Evolutionary conservation across 1,140 invertebrate genomes (phyloP).

Genomic region (Phenacoccus solenopsis): DNA sequence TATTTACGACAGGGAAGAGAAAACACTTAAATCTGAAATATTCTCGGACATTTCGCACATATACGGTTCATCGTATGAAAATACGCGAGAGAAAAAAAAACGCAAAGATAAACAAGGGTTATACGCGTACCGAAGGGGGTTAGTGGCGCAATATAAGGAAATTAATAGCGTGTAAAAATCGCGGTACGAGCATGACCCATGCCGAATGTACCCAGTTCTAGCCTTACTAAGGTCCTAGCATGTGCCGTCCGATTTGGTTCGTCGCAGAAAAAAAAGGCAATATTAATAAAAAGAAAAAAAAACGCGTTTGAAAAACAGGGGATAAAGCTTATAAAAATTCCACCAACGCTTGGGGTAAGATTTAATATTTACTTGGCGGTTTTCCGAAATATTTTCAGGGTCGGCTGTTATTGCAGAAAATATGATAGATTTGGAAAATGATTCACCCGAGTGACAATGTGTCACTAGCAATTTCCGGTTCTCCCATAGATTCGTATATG

Average conservation of each 20-base stretch:
- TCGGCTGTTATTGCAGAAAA: not conserved
- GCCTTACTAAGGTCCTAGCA: not conserved
- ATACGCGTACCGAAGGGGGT: not conserved
- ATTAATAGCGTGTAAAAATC: conserved; percentile 3
- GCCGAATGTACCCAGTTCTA: not conserved
- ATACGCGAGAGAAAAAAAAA: not conserved
- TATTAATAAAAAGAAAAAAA: not conserved
- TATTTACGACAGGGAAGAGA: too few species aligned
- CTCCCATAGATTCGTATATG: too few species aligned
- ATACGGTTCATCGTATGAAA: not conserved
- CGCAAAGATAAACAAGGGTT: conserved; percentile 2
- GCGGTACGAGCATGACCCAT: not conserved
- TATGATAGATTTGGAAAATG: not conserved
- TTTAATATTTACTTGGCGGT: conserved; percentile 2
- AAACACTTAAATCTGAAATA: too few species aligned
- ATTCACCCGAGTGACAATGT: too few species aligned
- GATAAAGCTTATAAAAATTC: not conserved
- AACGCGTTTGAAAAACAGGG: not conserved
- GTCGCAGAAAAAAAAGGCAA: not conserved
- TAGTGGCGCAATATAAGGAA: not conserved
- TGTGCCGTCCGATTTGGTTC: too few species aligned
- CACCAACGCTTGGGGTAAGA: not conserved
- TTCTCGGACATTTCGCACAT: not conserved
- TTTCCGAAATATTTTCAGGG: conserved; percentile 1
- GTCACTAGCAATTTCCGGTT: too few species aligned